These are phyloP conservation scores for Crax fasciolata DNA, from an alignment of 2,797 vertebrate genomes.

Conservation along the genomic window DNA sequence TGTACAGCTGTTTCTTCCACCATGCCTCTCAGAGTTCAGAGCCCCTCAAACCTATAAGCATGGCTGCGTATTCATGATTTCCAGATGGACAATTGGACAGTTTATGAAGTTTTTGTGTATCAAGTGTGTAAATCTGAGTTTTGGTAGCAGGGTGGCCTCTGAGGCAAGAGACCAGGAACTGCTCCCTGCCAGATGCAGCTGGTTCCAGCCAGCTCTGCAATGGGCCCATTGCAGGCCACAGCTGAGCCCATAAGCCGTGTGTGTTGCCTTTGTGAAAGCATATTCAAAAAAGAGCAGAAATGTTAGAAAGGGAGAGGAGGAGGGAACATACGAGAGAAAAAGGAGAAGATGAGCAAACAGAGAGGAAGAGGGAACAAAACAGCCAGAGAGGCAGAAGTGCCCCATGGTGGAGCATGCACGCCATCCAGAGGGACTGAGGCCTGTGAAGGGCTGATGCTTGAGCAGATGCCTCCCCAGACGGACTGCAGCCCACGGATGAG, in stretches of 20 bases:
- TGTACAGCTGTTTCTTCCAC: neutral
- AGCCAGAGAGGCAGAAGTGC: neutral
- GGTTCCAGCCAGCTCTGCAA: neutral
- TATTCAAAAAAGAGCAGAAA: neutral
- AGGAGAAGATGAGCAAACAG: neutral
- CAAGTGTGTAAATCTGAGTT: neutral
- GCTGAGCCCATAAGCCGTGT: rapidly evolving
- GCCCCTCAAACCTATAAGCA: rapidly evolving
- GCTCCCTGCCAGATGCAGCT: neutral
- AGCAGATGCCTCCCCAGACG: neutral
- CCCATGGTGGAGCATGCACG: neutral
- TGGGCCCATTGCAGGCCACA: neutral
- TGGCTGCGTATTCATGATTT: neutral
- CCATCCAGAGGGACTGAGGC: neutral
- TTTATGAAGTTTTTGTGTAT: neutral
- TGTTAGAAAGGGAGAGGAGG: neutral
- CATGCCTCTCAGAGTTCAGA: neutral
- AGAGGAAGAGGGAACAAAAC: neutral
- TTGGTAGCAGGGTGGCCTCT: neutral
- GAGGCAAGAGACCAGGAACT: rapidly evolving
- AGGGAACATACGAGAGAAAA: neutral
- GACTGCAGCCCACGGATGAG: neutral
- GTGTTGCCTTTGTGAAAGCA: rapidly evolving
- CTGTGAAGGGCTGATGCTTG: neutral
- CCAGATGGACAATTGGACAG: neutral